Conservation (phyloP, 2,113 vertebrate genomes). For the Platycercus adscitus region DNA sequence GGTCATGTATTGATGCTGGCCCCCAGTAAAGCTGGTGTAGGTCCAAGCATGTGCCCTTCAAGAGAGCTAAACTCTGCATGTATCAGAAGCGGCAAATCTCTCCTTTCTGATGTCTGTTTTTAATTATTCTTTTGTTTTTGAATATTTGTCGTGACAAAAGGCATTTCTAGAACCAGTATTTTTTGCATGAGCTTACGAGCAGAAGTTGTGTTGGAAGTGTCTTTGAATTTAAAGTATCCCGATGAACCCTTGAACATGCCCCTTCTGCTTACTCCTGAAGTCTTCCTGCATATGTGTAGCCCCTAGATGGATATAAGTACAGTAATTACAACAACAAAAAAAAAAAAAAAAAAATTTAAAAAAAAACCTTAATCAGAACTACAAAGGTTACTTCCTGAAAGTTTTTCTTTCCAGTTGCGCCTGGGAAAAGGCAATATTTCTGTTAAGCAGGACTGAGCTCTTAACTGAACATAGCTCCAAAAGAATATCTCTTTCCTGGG, state of each 20-base stretch:
- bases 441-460: background rate
- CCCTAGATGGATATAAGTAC: background rate
- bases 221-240: background rate
- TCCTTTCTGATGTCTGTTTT: background rate
- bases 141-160: background rate
- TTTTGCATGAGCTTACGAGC: background rate
- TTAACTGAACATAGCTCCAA: background rate
- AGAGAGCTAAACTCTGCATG: background rate
- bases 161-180: background rate
- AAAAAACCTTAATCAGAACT: background rate
- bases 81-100: background rate
- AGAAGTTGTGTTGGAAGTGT: fast-evolving
- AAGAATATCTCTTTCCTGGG: background rate
- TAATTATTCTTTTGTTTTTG: background rate
- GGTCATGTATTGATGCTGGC: background rate
- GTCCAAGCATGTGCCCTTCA: background rate
- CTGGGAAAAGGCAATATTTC: background rate
- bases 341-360: background rate
- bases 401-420: background rate
- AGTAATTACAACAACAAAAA: background rate
- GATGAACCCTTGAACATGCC: background rate
- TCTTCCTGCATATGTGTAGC: background rate
- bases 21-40: background rate
- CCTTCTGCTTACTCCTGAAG: background rate
- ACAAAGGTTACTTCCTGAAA: background rate